Conservation (phyloP, 2,113 vertebrate genomes). For the Arothron firmamentum region DNA sequence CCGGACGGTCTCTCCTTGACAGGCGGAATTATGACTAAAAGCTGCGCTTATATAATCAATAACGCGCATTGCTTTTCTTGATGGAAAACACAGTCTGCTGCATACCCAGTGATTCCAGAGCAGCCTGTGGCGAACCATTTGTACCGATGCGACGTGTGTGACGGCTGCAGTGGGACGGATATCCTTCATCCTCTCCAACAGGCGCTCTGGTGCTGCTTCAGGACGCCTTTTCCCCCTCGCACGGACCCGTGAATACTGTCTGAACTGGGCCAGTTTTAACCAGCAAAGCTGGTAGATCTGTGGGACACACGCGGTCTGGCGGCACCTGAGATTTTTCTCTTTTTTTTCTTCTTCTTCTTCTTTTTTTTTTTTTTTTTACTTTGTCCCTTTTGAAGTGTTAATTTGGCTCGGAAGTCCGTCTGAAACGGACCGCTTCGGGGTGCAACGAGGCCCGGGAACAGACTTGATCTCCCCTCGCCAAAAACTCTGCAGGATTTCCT, state of each 20-base stretch:
- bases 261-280: too few relatives aligned
- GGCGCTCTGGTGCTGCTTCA: slow-evolving; percentile 26
- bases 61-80: slow-evolving; percentile 28
- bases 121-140: slow-evolving; percentile 44
- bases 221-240: slow-evolving; percentile 9
- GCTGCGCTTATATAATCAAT: slow-evolving; percentile 53
- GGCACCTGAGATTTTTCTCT: too few relatives aligned
- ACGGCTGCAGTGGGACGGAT: slow-evolving; percentile 60
- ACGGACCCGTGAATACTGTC: slow-evolving; percentile 1
- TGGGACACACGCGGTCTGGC: too few relatives aligned
- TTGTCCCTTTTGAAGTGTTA: not conserved
- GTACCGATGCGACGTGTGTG: slow-evolving; percentile 57
- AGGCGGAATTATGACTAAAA: slow-evolving; percentile 52
- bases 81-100: slow-evolving; percentile 4
- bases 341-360: not conserved
- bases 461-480: slow-evolving; percentile 44
- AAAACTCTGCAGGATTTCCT: slow-evolving; percentile 65
- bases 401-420: not conserved
- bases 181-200: slow-evolving; percentile 53
- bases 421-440: slow-evolving; percentile 11
- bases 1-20: slow-evolving; percentile 39
- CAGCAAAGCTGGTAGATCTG: not conserved
- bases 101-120: slow-evolving; percentile 8
- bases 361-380: not conserved
- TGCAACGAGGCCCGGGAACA: slow-evolving; percentile 33